These are phyloP conservation scores for Saccostrea glomerata DNA, from an alignment of 1,140 invertebrate genomes.

Conservation along the genomic window DNA sequence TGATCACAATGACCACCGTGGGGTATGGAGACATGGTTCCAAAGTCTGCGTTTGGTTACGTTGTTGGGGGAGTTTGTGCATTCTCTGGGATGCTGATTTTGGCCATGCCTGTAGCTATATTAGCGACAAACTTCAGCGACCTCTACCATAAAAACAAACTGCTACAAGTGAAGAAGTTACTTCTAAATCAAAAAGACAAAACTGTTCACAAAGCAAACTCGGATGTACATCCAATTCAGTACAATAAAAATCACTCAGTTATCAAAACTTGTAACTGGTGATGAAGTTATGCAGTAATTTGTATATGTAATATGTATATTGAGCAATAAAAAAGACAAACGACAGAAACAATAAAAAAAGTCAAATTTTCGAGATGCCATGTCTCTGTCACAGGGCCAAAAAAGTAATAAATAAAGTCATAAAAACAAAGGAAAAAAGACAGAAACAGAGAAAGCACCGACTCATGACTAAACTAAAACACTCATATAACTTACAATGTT, in stretches of 20 bases:
- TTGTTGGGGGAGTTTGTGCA: constrained; percentile 91
- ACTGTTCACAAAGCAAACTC: neutral
- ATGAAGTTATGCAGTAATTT: neutral
- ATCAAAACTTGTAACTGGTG: neutral
- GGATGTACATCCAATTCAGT: neutral
- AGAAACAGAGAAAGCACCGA: too few relatives aligned
- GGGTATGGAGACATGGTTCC: constrained; percentile 87
- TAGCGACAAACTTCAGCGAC: constrained; percentile 89
- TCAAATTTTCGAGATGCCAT: too few relatives aligned
- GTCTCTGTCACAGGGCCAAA: too few relatives aligned
- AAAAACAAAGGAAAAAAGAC: too few relatives aligned
- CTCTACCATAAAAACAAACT: constrained; percentile 58
- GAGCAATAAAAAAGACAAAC: too few relatives aligned
- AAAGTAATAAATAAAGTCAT: too few relatives aligned
- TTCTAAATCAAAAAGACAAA: constrained; percentile 14
- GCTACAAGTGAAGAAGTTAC: neutral
- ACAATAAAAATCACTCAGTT: neutral
- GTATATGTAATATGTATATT: too few relatives aligned
- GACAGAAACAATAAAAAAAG: too few relatives aligned
- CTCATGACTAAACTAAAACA: too few relatives aligned
- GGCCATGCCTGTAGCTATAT: constrained; percentile 92
- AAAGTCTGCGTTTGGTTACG: constrained; percentile 69
- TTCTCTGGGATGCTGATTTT: constrained; percentile 92
- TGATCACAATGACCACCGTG: constrained; percentile 98
- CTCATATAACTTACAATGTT: too few relatives aligned